These are phyloP conservation scores for Lutraria rhynchaena DNA, from an alignment of 1,140 invertebrate genomes.

Conservation along the genomic window DNA sequence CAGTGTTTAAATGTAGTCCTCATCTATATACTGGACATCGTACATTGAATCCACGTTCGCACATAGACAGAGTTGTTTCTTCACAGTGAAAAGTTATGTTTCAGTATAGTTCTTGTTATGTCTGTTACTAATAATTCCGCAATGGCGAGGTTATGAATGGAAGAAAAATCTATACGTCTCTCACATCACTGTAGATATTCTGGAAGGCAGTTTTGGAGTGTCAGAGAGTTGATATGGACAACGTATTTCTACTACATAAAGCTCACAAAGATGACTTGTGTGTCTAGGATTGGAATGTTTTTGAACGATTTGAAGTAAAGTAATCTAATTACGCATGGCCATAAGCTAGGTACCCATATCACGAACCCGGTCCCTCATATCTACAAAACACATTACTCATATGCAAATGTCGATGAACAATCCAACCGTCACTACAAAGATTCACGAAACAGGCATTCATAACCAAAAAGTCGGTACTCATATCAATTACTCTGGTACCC, in stretches of 20 bases:
- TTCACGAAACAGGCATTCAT: no score
- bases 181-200: background rate
- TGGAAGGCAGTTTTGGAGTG: background rate
- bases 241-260: slow-evolving; percentile 1
- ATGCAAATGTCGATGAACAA: no score
- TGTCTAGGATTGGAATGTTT: background rate
- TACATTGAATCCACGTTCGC: background rate
- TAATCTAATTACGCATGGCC: background rate
- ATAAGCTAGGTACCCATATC: background rate
- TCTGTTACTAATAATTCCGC: slow-evolving; percentile 7
- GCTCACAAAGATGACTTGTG: background rate
- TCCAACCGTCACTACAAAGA: no score
- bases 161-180: slow-evolving; percentile 30
- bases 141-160: slow-evolving; percentile 22
- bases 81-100: background rate
- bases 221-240: background rate
- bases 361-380: background rate
- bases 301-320: background rate
- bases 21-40: background rate
- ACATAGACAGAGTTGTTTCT: background rate
- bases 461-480: no score
- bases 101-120: background rate
- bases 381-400: no score
- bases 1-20: background rate
- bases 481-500: no score